Conservation (phyloP, 2,888 invertebrate genomes). For the Eurytoma adleriae region DNA sequence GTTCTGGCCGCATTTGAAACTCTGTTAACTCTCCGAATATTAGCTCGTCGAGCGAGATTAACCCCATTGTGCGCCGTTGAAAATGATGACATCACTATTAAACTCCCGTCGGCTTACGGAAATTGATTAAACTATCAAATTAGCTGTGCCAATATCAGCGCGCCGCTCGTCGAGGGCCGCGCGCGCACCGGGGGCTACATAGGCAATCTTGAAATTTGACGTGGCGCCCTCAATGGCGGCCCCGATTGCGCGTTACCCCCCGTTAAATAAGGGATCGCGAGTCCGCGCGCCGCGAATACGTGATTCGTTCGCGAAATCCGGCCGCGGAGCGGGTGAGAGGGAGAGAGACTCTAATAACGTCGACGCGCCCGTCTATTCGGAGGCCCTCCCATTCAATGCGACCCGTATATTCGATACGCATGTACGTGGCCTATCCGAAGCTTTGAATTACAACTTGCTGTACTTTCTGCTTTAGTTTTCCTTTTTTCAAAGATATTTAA, state of each 20-base stretch:
- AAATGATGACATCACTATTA: constrained; percentile 76
- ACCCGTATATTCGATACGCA: too few relatives aligned
- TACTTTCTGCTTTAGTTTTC: too few relatives aligned
- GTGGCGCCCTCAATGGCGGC: constrained; percentile 7
- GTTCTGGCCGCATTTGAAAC: constrained; percentile 74
- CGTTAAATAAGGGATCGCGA: constrained; percentile 30
- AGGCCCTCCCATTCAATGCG: too few relatives aligned
- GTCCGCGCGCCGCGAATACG: constrained; percentile 5
- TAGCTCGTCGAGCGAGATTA: constrained; percentile 76
- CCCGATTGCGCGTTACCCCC: constrained; percentile 8
- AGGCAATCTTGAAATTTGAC: constrained; percentile 39
- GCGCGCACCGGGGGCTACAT: not conserved
- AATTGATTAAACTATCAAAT: constrained; percentile 77
- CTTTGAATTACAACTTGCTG: too few relatives aligned
- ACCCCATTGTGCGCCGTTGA: constrained; percentile 74
- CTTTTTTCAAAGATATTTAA: too few relatives aligned
- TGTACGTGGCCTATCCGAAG: too few relatives aligned
- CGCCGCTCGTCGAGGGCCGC: not conserved
- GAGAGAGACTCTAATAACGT: not conserved
- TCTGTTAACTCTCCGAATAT: constrained; percentile 75
- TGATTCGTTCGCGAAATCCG: constrained; percentile 27
- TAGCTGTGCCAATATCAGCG: constrained; percentile 75
- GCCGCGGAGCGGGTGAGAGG: not conserved
- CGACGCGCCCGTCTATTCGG: not conserved
- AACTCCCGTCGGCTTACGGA: constrained; percentile 74